Evolutionary conservation across 2,113 vertebrate species (phyloP), one percentile per base, ranked within the genome.

Genomic region (Rana temporaria): DNA sequence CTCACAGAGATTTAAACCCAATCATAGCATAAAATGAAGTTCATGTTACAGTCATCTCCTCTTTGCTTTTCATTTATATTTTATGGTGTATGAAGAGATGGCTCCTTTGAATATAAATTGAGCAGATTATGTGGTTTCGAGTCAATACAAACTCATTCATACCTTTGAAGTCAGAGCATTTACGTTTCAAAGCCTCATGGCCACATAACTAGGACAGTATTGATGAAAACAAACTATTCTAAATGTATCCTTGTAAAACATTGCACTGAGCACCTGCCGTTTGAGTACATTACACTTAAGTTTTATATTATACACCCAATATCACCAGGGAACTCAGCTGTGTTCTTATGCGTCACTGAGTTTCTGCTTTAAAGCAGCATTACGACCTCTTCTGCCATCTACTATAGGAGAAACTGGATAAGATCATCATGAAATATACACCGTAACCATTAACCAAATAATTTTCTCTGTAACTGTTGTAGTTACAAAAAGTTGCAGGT

Each of bases 51-150:
- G 30, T 74, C 71, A 74, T 74, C 55, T 38, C 18, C 55, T 74
- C 18, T 26, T 65, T n/a, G 75, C 48, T n/a, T 78, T 78, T 78
- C 59, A 78, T 66, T 65, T 78, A 66, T 78, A 75, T 78, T 78
- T 78, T 64, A 78, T 78, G 22, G 42, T 66, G 75, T 78, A 22
- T 66, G 63, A 15, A 66, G 22, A 65, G 60, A 65, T 65, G 63
- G 17, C 75, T 66, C 22, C 63, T 52, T 66, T 78, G 75, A 64
- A 78, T 78, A 53, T 64, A 64, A 78, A 78, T 66, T 55, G 48
- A 66, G 63, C 62, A 32, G 26, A 52, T 78, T 66, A 78, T 78
- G 63, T 56, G 62, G 65, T 32, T 62, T 62, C 53, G 42, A 32
- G 72, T 78, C 75, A 78, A 66, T 78, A 55, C 18, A 78, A 66